phyloP scores from a whole-genome alignment of 2,888 invertebrate species.

The Rhingia rostrata region DNA sequence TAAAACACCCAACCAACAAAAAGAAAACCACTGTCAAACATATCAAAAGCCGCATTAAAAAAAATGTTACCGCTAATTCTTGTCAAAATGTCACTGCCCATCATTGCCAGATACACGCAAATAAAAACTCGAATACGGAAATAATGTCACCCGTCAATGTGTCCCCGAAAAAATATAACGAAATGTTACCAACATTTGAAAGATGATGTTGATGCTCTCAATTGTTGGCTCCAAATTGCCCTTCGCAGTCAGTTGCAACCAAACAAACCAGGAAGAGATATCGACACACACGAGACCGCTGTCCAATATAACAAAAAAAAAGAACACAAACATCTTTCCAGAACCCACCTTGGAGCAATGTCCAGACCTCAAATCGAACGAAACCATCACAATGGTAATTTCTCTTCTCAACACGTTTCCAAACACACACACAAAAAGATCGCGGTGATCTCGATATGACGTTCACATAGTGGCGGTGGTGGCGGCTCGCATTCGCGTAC shows the following conservation, averaged over 20 bases:
- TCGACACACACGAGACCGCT: conserved; percentile 35
- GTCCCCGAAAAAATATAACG: conserved; percentile 12
- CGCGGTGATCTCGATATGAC: conserved; percentile 41
- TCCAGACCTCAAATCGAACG: conserved; percentile 11
- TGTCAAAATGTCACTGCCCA: conserved; percentile 60
- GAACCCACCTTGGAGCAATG: conserved; percentile 32
- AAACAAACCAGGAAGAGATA: conserved; percentile 52
- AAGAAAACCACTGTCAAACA: too few species aligned
- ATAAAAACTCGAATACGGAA: conserved; percentile 61
- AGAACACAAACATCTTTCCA: background rate
- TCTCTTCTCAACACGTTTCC: conserved; percentile 67
- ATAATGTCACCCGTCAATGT: conserved; percentile 60
- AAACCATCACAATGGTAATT: conserved; percentile 66
- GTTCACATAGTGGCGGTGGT: conserved; percentile 21
- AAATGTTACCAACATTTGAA: conserved; percentile 28
- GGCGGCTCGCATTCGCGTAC: background rate
- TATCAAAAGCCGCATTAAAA: background rate
- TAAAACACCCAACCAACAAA: too few species aligned
- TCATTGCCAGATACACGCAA: conserved; percentile 59
- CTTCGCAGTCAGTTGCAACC: conserved; percentile 7
- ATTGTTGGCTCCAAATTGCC: conserved; percentile 31
- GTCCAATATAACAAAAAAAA: conserved; percentile 31
- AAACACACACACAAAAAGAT: conserved; percentile 26
- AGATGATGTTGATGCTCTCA: conserved; percentile 37
- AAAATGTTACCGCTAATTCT: conserved; percentile 53